These are phyloP conservation scores for Ctenomys sociabilis DNA, from an alignment of 2,113 vertebrate species.

Conservation along the genomic window DNA sequence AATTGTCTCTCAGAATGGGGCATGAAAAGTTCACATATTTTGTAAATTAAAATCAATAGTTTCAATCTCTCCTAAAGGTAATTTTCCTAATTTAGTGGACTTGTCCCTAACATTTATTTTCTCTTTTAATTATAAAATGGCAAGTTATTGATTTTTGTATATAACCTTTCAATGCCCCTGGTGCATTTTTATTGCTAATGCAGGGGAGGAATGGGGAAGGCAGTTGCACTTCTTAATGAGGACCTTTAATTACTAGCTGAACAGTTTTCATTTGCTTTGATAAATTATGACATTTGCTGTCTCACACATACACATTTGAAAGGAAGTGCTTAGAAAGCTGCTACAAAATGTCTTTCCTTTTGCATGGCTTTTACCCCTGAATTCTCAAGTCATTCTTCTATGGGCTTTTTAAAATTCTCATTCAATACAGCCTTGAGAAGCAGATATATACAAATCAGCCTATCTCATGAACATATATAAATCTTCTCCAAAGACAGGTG, in stretches of 20 bases:
- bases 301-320: constrained; percentile 54
- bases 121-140: constrained; percentile 95
- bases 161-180: constrained; percentile 84
- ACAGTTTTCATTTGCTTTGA: constrained; percentile 87
- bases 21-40: constrained; percentile 92
- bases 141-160: constrained; percentile 92
- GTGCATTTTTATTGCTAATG: constrained; percentile 86
- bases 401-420: background rate
- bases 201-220: constrained; percentile 75
- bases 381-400: background rate
- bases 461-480: constrained; percentile 2
- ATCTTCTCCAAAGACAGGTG: constrained; percentile 26
- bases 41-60: constrained; percentile 96
- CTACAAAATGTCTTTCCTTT: background rate
- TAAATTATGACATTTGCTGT: constrained; percentile 82
- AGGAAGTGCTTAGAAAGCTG: constrained; percentile 55
- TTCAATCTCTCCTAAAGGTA: constrained; percentile 93
- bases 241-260: constrained; percentile 89
- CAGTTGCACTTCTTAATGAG: constrained; percentile 85
- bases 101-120: constrained; percentile 91
- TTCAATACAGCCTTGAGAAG: background rate
- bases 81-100: constrained; percentile 93
- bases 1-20: constrained; percentile 89
- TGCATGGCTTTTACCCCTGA: background rate
- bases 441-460: background rate